Evolutionary conservation across 2,888 invertebrate species (phyloP).

Genomic region (Orthonevra nobilis): DNA sequence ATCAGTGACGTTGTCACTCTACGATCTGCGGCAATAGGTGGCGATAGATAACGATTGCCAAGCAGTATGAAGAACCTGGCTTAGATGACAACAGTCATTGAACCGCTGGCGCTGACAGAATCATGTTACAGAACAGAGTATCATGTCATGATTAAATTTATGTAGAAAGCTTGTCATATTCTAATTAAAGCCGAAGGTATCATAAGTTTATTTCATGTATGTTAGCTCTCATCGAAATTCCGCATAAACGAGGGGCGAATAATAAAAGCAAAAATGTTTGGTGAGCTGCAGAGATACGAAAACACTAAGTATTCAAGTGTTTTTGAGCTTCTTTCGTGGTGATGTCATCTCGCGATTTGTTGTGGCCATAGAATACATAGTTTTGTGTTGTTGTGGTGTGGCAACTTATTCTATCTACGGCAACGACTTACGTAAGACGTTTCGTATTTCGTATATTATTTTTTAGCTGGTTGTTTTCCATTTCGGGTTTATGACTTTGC

Average conservation of each 20-base stretch:
- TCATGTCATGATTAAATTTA: constrained; percentile 32
- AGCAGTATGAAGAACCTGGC: neutral
- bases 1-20: constrained; percentile 22
- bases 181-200: constrained; percentile 30
- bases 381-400: constrained; percentile 1
- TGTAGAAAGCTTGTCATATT: constrained; percentile 3
- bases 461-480: neutral
- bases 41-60: constrained; percentile 1
- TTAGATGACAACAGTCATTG: neutral
- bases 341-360: constrained; percentile 53
- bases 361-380: constrained; percentile 14
- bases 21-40: too few relatives aligned
- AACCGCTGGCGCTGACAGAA: neutral
- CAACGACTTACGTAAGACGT: constrained; percentile 12
- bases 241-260: neutral
- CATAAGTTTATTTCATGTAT: neutral
- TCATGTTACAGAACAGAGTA: neutral
- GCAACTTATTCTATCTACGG: constrained; percentile 28
- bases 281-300: neutral
- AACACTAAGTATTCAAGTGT: neutral
- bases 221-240: constrained; percentile 7
- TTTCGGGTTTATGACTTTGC: neutral
- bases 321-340: constrained; percentile 25
- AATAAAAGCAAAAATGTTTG: neutral
- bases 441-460: too few relatives aligned